Base-by-base conservation (phyloP, 2,113 vertebrate species). In the Podarcis cretensis region DNA sequence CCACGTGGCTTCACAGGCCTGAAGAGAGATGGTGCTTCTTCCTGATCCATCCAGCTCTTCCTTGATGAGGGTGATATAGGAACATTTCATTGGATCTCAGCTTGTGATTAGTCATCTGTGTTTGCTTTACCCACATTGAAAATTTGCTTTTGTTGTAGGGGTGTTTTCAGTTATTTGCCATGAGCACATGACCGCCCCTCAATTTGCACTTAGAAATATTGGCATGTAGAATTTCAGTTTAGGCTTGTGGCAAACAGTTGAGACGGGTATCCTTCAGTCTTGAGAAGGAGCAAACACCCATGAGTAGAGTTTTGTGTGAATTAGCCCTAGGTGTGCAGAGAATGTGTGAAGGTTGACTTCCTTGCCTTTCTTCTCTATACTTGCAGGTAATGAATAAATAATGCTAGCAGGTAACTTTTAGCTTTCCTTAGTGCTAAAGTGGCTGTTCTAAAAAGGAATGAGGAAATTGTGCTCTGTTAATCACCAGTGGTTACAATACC, bases 331-430 rank as follows among this genome's bases (percentile, higher is more conserved):
- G 2, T 85, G 30, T 69, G 30, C 65, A 68, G 75, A 68, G 20
- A 68, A 32, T 57, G 71, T 54, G 27, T 88, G 48, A 83, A 77
- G 40, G 4, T 32, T 83, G 57, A 48, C 32, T 65, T 65, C 23
- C 40, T 68, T 57, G 21, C 63, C 27, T 23, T 57, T 83, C 16
- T 6, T 69, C 20, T 54, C 20, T 66, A 4, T 37, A 57, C 81
- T 75, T 83, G 16, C 3, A 59, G 83, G 79, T 21, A 43, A 73
- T 85, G 9, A 63, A 63, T 18, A 63, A 16, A 63, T 63, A 63
- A 63, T 76, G 30, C 85, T 89, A 87, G 91, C 65, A 92, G 30
- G 32, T 87, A 92, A 89, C 35, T 30, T 92, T 74, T 90, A 86
- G 59, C 86, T 89, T 90, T 92, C 71, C 68, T 14, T 89, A 86